A percentile compares a stretch with the other conserved stretches of the same genome.
Evolutionary conservation across 2,888 invertebrate species (phyloP).

Genomic region (Tupiocoris notatus): DNA sequence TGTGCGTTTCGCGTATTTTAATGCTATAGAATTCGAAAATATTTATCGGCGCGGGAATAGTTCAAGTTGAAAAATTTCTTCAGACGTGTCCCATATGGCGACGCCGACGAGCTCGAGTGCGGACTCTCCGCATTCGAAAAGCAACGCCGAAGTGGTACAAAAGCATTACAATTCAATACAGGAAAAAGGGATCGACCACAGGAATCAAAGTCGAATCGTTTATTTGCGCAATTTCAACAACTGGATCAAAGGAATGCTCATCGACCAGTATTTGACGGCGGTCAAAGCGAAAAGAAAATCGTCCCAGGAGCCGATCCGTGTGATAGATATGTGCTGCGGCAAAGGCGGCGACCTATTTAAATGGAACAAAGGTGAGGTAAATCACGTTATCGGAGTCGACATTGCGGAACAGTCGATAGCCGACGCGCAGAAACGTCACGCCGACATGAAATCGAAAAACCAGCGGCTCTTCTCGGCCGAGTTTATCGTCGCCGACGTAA

Average conservation of each 20-base stretch:
- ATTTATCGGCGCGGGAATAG: too few species aligned
- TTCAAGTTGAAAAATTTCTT: too few species aligned
- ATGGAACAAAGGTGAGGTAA: constrained; percentile 73
- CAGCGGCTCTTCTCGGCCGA: constrained; percentile 71
- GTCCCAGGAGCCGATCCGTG: constrained; percentile 52
- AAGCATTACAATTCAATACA: constrained; percentile 89
- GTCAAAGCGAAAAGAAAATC: constrained; percentile 17
- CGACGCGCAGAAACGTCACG: constrained; percentile 83
- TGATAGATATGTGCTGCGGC: constrained; percentile 94
- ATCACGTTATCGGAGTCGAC: constrained; percentile 84
- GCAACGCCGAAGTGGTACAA: constrained; percentile 62
- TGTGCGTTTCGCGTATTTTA: too few species aligned
- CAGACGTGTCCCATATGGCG: constrained; percentile 33
- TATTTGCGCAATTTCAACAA: constrained; percentile 97
- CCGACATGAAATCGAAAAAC: constrained; percentile 51
- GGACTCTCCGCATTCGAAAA: constrained; percentile 19
- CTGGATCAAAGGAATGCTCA: constrained; percentile 96
- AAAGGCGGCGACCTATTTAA: constrained; percentile 99
- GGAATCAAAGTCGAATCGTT: constrained; percentile 87
- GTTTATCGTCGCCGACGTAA: constrained; percentile 89
- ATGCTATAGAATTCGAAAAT: too few species aligned
- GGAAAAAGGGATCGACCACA: constrained; percentile 56
- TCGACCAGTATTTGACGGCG: constrained; percentile 54
- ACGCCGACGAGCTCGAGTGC: constrained; percentile 19
- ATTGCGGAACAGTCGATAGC: constrained; percentile 90